Conservation (phyloP, 2,888 invertebrate species). For the Metalampra italica region DNA sequence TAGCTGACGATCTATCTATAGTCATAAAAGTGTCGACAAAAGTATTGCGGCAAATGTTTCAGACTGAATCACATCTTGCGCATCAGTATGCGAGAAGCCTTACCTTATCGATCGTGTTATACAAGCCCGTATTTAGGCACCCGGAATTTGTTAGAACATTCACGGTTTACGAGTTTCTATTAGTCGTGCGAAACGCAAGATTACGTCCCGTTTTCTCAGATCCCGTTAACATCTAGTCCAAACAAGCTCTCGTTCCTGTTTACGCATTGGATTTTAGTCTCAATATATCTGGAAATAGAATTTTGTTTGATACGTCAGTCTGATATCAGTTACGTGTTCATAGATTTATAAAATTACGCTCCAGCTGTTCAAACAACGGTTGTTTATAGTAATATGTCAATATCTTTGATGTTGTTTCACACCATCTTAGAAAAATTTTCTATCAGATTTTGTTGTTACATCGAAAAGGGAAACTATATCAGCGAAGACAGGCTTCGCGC, state of each 20-base stretch:
- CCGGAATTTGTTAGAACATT: too few species aligned
- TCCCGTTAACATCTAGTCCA: not conserved
- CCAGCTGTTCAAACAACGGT: not conserved
- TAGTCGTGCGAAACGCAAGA: too few species aligned
- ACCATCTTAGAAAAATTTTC: not conserved
- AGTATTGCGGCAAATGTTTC: too few species aligned
- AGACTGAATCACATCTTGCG: too few species aligned
- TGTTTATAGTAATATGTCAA: not conserved
- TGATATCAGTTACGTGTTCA: not conserved
- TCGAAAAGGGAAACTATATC: not conserved
- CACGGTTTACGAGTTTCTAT: too few species aligned
- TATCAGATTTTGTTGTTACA: not conserved
- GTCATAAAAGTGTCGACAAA: too few species aligned
- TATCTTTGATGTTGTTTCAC: not conserved
- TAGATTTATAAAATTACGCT: not conserved
- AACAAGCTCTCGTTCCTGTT: slow-evolving; percentile 7
- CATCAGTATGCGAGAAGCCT: too few species aligned
- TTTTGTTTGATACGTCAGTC: slow-evolving; percentile 6
- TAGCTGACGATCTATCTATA: too few species aligned
- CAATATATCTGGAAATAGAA: slow-evolving; percentile 16
- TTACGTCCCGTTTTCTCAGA: not conserved
- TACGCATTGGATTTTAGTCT: slow-evolving; percentile 8
- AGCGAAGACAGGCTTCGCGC: too few species aligned
- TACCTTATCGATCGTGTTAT: too few species aligned
- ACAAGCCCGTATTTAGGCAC: too few species aligned